These are phyloP conservation scores for Popillia japonica DNA, from an alignment of 1,140 invertebrate species.

Conservation along the genomic window DNA sequence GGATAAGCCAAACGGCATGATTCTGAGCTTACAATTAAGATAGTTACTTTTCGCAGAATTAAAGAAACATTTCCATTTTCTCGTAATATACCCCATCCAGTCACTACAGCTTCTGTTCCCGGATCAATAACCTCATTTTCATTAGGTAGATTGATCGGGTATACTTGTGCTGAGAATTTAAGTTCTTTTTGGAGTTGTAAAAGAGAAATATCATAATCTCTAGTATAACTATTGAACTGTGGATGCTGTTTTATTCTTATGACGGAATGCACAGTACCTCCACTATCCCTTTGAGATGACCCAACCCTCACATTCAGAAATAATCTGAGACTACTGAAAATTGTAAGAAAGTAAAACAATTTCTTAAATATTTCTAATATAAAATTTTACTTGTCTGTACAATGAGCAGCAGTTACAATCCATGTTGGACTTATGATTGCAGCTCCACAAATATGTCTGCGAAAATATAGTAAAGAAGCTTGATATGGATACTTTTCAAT, in stretches of 20 bases:
- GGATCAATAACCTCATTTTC: neutral
- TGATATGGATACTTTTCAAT: slow-evolving; percentile 67
- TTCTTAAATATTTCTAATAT: neutral
- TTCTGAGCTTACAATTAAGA: slow-evolving; percentile 51
- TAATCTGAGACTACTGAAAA: slow-evolving; percentile 4
- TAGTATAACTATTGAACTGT: slow-evolving; percentile 51
- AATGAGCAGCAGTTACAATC: slow-evolving; percentile 45
- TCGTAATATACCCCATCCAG: slow-evolving; percentile 51
- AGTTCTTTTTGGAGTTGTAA: slow-evolving; percentile 48
- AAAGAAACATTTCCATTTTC: slow-evolving; percentile 40
- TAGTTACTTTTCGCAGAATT: slow-evolving; percentile 46
- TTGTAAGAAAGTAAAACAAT: neutral
- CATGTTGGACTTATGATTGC: slow-evolving; percentile 36
- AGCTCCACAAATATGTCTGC: slow-evolving; percentile 45
- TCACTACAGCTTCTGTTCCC: slow-evolving; percentile 39
- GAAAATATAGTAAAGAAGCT: slow-evolving; percentile 60
- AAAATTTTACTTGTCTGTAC: slow-evolving; percentile 1
- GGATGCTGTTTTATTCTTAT: slow-evolving; percentile 53
- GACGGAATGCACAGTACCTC: slow-evolving; percentile 54
- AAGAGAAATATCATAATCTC: slow-evolving; percentile 58
- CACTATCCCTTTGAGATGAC: slow-evolving; percentile 35
- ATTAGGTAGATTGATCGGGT: slow-evolving; percentile 29
- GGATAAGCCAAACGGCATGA: slow-evolving; percentile 49
- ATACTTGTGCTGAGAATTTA: slow-evolving; percentile 9
- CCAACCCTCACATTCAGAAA: slow-evolving; percentile 41